These are phyloP conservation scores for Dinocampus coccinellae DNA, from an alignment of 2,888 invertebrate species.

Conservation along the genomic window DNA sequence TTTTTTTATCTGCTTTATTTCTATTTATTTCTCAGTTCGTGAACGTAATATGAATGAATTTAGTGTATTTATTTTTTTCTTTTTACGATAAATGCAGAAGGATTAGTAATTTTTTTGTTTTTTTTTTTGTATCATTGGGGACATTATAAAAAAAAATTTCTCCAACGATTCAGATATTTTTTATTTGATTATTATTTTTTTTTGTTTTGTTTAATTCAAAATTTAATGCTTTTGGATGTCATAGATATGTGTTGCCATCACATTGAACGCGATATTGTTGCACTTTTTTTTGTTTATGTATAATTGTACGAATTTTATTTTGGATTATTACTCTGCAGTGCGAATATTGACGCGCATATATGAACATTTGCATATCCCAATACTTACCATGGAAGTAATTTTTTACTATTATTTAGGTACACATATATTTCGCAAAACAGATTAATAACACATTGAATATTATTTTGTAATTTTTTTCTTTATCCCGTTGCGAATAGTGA, in stretches of 20 bases:
- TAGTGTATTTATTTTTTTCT: not conserved
- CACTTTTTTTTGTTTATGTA: not conserved
- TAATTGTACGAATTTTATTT: constrained; percentile 11
- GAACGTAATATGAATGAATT: not conserved
- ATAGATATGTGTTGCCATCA: constrained; percentile 23
- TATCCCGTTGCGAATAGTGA: constrained; percentile 31
- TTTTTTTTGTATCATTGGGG: not conserved
- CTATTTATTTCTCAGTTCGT: not conserved
- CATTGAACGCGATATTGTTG: not conserved
- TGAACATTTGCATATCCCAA: constrained; percentile 44
- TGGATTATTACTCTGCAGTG: constrained; percentile 7
- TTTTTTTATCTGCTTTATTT: not conserved
- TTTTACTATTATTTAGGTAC: constrained; percentile 46
- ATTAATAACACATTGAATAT: constrained; percentile 12
- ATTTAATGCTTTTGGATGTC: constrained; percentile 19
- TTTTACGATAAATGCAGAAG: not conserved
- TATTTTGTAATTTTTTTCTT: constrained; percentile 16
- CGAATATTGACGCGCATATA: constrained; percentile 31
- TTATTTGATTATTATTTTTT: not conserved
- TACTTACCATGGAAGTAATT: constrained; percentile 55
- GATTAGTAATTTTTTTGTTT: not conserved
- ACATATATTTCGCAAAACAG: constrained; percentile 43
- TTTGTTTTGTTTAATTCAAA: constrained; percentile 10
- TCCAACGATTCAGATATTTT: not conserved
- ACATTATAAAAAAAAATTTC: not conserved